Conservation (phyloP, 2,888 invertebrate genomes). For the Apotomis turbidana region DNA sequence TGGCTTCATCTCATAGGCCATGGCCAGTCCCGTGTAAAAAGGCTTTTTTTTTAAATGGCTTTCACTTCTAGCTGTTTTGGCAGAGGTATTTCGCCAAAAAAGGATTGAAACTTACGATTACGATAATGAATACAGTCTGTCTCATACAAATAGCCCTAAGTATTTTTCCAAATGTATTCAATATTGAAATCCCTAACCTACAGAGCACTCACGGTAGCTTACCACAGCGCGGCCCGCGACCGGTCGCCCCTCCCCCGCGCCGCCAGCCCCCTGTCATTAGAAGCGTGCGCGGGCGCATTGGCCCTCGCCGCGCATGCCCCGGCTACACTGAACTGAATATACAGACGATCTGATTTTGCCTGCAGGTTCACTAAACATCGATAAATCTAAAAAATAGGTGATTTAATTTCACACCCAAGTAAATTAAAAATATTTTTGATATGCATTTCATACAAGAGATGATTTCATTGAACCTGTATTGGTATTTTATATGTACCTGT, state of each 20-base stretch:
- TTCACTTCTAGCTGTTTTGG: too few species aligned
- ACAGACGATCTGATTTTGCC: constrained; percentile 30
- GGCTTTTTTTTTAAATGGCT: too few species aligned
- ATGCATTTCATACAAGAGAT: too few species aligned
- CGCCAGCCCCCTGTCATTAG: constrained; percentile 72
- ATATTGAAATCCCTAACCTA: constrained; percentile 44
- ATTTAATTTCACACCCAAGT: not conserved
- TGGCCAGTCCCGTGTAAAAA: too few species aligned
- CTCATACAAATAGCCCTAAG: too few species aligned
- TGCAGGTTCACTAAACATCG: constrained; percentile 2
- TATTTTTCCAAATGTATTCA: not conserved
- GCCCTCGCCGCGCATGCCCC: constrained; percentile 69
- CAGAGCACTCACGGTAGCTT: constrained; percentile 52
- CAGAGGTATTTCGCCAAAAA: too few species aligned
- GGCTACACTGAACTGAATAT: constrained; percentile 61
- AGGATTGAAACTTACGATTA: too few species aligned
- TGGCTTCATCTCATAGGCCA: too few species aligned
- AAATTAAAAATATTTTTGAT: too few species aligned
- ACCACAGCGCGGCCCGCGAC: constrained; percentile 62
- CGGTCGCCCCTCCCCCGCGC: constrained; percentile 65
- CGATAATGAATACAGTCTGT: too few species aligned
- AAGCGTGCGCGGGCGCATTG: constrained; percentile 79
- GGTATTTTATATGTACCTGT: not conserved
- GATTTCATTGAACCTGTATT: too few species aligned
- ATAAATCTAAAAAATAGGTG: constrained; percentile 4